These are phyloP conservation scores for Castor canadensis DNA, from an alignment of 2,113 vertebrate genomes.

Conservation along the genomic window DNA sequence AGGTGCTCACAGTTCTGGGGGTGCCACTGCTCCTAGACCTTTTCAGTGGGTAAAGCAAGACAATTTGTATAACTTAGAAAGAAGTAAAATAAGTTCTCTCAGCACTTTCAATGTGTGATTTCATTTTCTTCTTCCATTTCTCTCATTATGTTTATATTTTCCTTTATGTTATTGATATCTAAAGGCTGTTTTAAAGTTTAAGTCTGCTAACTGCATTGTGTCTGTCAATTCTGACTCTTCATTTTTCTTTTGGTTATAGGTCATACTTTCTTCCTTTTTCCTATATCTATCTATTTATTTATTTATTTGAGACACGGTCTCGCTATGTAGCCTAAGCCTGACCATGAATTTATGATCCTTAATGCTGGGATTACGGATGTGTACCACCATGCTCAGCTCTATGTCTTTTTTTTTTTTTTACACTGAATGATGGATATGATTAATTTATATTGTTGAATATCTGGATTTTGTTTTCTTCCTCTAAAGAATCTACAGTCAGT, in stretches of 20 bases:
- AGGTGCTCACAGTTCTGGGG: background rate
- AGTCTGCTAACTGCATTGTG: background rate
- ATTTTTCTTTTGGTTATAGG: background rate
- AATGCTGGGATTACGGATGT: too few species aligned
- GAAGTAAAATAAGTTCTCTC: background rate
- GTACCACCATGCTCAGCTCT: too few species aligned
- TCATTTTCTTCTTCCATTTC: background rate
- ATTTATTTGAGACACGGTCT: too few species aligned
- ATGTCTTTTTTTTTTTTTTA: background rate
- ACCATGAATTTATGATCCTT: too few species aligned
- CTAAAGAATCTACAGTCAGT: background rate
- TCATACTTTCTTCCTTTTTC: background rate
- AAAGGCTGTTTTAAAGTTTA: background rate
- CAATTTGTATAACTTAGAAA: too few species aligned
- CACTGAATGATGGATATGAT: background rate
- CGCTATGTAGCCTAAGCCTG: too few species aligned
- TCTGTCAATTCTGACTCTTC: background rate
- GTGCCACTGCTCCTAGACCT: background rate
- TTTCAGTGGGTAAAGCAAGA: background rate
- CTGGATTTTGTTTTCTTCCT: slow-evolving; percentile 36
- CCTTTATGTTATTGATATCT: background rate
- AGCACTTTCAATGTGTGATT: background rate
- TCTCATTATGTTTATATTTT: background rate
- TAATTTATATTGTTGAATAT: background rate
- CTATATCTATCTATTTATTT: too few species aligned